Conservation (phyloP, 2,888 invertebrate species). For the Disparrhopalites patrizii region DNA sequence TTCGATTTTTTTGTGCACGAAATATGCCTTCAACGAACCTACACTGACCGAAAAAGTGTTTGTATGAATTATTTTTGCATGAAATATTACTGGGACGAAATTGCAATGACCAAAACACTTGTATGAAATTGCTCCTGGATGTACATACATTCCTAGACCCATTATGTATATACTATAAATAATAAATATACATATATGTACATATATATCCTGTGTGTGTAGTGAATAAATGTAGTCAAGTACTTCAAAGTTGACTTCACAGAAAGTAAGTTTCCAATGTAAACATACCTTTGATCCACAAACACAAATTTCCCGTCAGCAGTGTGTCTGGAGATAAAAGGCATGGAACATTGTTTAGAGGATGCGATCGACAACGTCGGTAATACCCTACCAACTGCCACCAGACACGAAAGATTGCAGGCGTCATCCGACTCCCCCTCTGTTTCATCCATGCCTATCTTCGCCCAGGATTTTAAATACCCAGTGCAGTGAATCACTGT, state of each 20-base stretch:
- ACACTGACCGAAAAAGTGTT: too few relatives aligned
- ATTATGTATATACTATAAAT: neutral
- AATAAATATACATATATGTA: too few relatives aligned
- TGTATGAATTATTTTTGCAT: too few relatives aligned
- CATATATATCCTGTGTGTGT: neutral
- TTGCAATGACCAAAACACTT: too few relatives aligned
- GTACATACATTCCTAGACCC: neutral
- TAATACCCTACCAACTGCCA: conserved; percentile 76
- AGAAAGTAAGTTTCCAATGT: conserved; percentile 5
- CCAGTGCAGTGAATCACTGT: conserved; percentile 89
- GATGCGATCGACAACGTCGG: conserved; percentile 54
- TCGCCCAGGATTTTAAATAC: conserved; percentile 87
- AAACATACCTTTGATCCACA: conserved; percentile 77
- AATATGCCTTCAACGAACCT: too few relatives aligned
- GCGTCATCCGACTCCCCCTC: conserved; percentile 63
- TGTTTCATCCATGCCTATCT: conserved; percentile 68
- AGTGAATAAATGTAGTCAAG: neutral
- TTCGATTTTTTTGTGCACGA: too few relatives aligned
- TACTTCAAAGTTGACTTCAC: neutral
- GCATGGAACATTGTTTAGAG: conserved; percentile 61
- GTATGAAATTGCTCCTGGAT: too few relatives aligned
- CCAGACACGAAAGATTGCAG: conserved; percentile 77
- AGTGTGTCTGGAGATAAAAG: conserved; percentile 79
- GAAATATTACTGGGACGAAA: too few relatives aligned
- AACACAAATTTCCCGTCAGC: conserved; percentile 89